These are phyloP conservation scores for Serrognathus titanus DNA, from an alignment of 2,888 invertebrate species.

Conservation along the genomic window DNA sequence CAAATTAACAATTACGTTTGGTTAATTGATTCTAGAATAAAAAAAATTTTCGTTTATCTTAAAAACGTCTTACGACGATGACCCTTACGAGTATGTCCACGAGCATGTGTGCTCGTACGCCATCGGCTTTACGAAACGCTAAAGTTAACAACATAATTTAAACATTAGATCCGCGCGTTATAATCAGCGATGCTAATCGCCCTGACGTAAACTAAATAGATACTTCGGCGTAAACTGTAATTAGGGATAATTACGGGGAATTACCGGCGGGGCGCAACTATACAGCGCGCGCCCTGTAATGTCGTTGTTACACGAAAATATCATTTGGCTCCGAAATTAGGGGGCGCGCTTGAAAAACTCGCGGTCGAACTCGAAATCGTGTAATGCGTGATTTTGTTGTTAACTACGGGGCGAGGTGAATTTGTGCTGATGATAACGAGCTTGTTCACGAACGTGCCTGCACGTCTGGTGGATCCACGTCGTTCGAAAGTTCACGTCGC, in stretches of 20 bases:
- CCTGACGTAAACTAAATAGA: constrained; percentile 23
- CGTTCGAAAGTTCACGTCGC: too few species aligned
- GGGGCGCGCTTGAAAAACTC: not conserved
- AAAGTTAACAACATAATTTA: not conserved
- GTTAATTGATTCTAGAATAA: too few species aligned
- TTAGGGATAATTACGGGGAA: constrained; percentile 22
- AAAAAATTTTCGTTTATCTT: too few species aligned
- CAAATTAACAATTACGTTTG: too few species aligned
- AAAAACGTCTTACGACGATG: too few species aligned
- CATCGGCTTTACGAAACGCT: not conserved
- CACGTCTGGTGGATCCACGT: too few species aligned
- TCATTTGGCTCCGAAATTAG: not conserved
- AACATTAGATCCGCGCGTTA: constrained; percentile 10
- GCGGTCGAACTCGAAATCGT: not conserved
- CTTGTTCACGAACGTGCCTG: too few species aligned
- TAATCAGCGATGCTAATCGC: constrained; percentile 23
- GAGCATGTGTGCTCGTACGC: too few species aligned
- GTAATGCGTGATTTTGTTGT: not conserved
- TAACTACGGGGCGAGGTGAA: not conserved
- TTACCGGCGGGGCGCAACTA: constrained; percentile 10
- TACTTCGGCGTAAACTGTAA: constrained; percentile 21
- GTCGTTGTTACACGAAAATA: constrained; percentile 7
- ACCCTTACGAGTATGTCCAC: too few species aligned
- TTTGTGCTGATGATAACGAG: too few species aligned
- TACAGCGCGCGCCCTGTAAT: constrained; percentile 7